A percentile compares a stretch with the other conserved stretches of the same genome.
phyloP scores from a whole-genome alignment of 2,888 invertebrate genomes.

The Bursaphelenchus okinawaensis region DNA sequence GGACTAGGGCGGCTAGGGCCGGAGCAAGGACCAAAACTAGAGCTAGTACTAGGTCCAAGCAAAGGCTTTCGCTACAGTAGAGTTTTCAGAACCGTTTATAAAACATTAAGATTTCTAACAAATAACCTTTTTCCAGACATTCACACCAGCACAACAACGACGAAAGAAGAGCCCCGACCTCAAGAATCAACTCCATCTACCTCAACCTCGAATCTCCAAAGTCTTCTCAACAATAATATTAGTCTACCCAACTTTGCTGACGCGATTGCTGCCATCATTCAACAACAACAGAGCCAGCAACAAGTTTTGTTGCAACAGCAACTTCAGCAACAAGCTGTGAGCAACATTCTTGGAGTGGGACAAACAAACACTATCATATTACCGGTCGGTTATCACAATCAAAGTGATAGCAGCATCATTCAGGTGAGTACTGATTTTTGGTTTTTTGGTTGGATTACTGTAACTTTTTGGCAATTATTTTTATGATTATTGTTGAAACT shows the following conservation, averaged over 20 bases:
- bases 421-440: no score
- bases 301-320: background rate
- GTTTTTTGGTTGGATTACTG: no score
- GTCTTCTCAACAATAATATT: background rate
- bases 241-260: background rate
- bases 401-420: background rate
- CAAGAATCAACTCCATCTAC: background rate
- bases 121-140: no score
- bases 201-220: background rate
- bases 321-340: background rate
- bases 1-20: no score
- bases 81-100: no score
- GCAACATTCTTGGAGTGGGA: background rate
- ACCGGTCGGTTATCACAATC: slow-evolving; percentile 10
- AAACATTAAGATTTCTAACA: no score
- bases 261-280: background rate
- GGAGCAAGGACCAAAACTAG: no score
- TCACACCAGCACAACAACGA: background rate
- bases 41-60: no score
- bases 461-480: no score
- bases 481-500: no score
- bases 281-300: background rate
- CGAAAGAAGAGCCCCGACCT: background rate
- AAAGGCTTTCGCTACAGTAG: no score
- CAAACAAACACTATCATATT: slow-evolving; percentile 12